Evolutionary conservation across 1,140 invertebrate genomes (phyloP).

Genomic region (Paraescarpia echinospica): DNA sequence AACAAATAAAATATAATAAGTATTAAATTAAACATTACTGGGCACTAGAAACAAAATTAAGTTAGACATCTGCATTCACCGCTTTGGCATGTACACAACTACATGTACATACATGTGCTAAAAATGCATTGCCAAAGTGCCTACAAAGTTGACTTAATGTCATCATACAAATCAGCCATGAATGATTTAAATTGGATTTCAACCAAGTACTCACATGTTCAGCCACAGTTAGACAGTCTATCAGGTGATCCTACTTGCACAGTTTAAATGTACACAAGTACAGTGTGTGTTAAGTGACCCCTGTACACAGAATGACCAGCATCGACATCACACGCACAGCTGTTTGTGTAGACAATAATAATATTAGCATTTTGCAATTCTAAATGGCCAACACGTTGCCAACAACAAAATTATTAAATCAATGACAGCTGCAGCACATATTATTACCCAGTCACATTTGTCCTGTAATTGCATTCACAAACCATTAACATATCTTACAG

Average conservation of each 20-base stretch:
- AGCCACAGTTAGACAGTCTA: background rate
- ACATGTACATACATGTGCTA: background rate
- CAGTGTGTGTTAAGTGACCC: background rate
- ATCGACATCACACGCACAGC: conserved; percentile 1
- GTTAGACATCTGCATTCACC: background rate
- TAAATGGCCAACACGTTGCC: conserved; percentile 3
- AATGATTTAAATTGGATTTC: background rate
- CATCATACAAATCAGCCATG: background rate
- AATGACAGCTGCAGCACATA: background rate
- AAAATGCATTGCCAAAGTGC: background rate
- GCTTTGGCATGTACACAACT: background rate
- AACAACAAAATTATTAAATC: conserved; percentile 7
- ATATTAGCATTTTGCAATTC: conserved; percentile 6
- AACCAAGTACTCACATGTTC: background rate
- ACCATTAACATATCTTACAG: background rate
- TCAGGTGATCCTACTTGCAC: background rate
- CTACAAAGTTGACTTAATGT: background rate
- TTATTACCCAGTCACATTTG: background rate
- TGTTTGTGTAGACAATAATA: conserved; percentile 1
- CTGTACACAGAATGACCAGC: background rate
- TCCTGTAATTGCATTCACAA: conserved; percentile 5
- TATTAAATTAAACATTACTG: background rate
- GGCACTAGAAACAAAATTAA: background rate
- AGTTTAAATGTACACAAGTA: conserved; percentile 1
- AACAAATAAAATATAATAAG: background rate